Evolutionary conservation across 2,113 vertebrate species (phyloP).

Genomic region (Melospiza melodia): DNA sequence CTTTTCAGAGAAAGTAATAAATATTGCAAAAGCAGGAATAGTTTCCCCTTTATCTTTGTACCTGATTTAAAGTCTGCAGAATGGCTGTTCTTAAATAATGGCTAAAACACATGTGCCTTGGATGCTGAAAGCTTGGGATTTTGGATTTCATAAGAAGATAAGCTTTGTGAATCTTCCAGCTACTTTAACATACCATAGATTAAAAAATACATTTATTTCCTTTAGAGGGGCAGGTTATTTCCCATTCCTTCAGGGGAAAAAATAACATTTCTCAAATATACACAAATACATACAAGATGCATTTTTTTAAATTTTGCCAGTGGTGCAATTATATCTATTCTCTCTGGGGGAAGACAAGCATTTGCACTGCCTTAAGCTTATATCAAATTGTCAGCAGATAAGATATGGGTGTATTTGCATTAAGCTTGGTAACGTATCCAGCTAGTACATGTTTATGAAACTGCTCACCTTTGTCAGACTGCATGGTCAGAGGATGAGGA

Average conservation of each 20-base stretch:
- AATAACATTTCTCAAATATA: neutral
- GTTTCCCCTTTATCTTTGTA: neutral
- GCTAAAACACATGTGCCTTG: neutral
- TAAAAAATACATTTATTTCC: neutral
- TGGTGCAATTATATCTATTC: neutral
- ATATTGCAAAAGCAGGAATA: neutral
- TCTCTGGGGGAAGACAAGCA: neutral
- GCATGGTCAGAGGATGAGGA: neutral
- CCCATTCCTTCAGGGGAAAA: neutral
- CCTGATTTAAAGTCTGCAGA: neutral
- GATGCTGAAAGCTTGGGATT: neutral
- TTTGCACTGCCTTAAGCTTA: neutral
- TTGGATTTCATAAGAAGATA: neutral
- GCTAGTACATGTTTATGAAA: neutral
- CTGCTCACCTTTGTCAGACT: neutral
- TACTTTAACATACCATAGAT: neutral
- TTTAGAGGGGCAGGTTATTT: neutral
- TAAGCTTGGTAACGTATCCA: neutral
- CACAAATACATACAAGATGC: neutral
- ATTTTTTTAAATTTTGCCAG: neutral
- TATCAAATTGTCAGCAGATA: neutral
- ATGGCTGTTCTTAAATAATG: neutral
- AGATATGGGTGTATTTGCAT: neutral
- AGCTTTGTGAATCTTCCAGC: neutral
- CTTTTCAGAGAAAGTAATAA: neutral